Evolutionary conservation across 2,113 vertebrate genomes (phyloP).

Genomic region (Malurus cyaneus): DNA sequence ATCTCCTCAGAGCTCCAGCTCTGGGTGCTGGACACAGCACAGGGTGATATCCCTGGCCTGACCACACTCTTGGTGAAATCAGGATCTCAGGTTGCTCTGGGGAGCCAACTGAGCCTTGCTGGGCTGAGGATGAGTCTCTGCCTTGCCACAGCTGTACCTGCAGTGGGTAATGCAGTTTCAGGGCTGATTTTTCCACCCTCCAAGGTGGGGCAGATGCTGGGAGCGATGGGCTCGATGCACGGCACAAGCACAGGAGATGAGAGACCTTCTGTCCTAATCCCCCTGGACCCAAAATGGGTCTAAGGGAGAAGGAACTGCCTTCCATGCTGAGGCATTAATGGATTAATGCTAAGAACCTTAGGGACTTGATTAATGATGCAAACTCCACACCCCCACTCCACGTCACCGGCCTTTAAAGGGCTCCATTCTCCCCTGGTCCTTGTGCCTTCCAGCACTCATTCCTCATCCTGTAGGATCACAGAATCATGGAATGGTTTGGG

Average conservation of each 20-base stretch:
- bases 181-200: background rate
- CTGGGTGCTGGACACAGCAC: background rate
- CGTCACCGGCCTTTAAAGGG: background rate
- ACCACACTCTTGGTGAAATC: background rate
- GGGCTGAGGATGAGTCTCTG: background rate
- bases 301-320: background rate
- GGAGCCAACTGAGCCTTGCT: background rate
- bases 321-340: background rate
- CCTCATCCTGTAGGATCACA: background rate
- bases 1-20: background rate
- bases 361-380: background rate
- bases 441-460: background rate
- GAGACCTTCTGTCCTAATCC: background rate
- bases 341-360: conserved; percentile 43
- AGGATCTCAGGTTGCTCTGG: background rate
- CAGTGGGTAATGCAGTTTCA: background rate
- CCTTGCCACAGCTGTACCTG: background rate
- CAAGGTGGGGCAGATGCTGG: background rate
- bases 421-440: background rate
- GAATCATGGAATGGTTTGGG: background rate
- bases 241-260: background rate
- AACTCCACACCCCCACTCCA: background rate
- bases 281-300: background rate
- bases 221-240: rapidly evolving
- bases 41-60: background rate